Evolutionary conservation across 2,797 vertebrate species (phyloP).

Genomic region (Odontamblyopus rebecca): DNA sequence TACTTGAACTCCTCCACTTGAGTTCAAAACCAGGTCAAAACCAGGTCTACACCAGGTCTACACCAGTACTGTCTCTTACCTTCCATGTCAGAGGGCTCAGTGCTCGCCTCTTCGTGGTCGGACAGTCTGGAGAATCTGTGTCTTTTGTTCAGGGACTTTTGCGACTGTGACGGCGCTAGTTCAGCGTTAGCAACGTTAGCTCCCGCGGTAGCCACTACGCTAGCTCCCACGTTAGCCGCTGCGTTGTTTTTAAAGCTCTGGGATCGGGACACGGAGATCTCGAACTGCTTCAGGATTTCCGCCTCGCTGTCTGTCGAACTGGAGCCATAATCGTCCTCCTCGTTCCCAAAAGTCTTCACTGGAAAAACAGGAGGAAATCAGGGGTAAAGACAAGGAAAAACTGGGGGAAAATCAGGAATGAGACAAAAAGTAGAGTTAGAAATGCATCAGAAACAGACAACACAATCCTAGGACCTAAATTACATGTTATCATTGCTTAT

Average conservation of each 20-base stretch:
- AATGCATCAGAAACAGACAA: background rate
- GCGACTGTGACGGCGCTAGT: slow-evolving; percentile 18
- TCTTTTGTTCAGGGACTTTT: slow-evolving; percentile 48
- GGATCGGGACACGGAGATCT: slow-evolving; percentile 83
- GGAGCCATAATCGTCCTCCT: slow-evolving; percentile 59
- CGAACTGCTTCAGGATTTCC: slow-evolving; percentile 83
- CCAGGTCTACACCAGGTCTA: background rate
- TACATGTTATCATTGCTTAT: too few species aligned
- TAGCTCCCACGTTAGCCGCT: background rate
- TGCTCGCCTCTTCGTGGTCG: slow-evolving; percentile 74
- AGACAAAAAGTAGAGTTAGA: background rate
- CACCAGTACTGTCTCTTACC: slow-evolving; percentile 48
- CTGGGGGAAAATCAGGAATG: background rate
- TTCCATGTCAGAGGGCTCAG: slow-evolving; percentile 80
- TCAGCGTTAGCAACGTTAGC: background rate
- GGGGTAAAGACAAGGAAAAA: background rate
- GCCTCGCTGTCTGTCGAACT: slow-evolving; percentile 82
- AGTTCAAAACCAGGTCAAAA: background rate
- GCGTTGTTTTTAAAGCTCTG: slow-evolving; percentile 74
- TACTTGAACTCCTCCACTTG: too few species aligned
- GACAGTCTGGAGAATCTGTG: slow-evolving; percentile 74
- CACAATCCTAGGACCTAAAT: too few species aligned
- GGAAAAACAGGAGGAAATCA: slow-evolving; percentile 20
- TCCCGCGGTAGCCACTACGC: background rate
- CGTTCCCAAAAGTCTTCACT: slow-evolving; percentile 78